Percentiles rank a stretch among this genome's conserved stretches.
phyloP scores from a whole-genome alignment of 1,140 invertebrate species.

The Atta cephalotes region DNA sequence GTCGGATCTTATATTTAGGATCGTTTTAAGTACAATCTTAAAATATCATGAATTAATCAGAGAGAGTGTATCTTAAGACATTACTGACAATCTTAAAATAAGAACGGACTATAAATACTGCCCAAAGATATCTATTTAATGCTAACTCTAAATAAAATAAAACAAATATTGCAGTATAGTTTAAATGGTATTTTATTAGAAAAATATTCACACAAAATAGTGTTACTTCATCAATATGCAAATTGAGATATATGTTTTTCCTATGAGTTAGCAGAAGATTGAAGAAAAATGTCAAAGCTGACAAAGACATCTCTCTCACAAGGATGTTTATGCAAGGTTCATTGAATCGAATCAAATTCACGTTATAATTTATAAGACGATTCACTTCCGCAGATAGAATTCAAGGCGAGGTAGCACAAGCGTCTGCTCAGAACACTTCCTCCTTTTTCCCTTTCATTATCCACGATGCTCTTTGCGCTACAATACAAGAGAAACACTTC shows the following conservation, averaged over 20 bases:
- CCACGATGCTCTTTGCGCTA: conserved; percentile 54
- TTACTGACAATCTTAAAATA: no score
- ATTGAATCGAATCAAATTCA: conserved; percentile 32
- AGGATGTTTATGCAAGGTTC: conserved; percentile 23
- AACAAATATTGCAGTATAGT: not conserved
- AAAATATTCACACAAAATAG: not conserved
- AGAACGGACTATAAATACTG: no score
- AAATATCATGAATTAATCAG: no score
- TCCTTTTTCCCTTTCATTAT: conserved; percentile 44
- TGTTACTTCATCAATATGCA: not conserved
- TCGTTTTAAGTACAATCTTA: no score
- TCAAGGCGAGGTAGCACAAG: not conserved
- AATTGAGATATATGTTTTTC: not conserved
- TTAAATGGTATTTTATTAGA: not conserved
- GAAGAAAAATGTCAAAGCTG: not conserved
- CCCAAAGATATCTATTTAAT: no score
- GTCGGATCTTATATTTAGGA: no score
- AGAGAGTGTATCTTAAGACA: no score
- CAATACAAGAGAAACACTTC: conserved; percentile 10
- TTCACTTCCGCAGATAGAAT: conserved; percentile 3
- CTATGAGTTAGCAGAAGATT: not conserved
- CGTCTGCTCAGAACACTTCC: not conserved
- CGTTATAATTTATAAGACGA: conserved; percentile 39
- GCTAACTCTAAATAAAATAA: not conserved
- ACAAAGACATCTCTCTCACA: not conserved